phyloP scores from a whole-genome alignment of 2,888 invertebrate species.

The Nasonovia ribisnigri region DNA sequence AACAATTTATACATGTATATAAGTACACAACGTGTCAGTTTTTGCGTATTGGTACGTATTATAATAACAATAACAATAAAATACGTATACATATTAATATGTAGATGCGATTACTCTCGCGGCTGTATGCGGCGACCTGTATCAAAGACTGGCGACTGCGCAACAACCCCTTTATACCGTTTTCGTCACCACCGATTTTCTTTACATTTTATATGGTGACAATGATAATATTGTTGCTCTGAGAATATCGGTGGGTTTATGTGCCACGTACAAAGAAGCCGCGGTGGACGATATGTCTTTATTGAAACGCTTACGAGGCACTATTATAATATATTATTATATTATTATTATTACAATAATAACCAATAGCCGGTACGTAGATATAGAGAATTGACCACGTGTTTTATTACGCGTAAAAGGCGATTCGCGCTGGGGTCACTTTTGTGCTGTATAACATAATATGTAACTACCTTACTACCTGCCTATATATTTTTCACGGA shows the following conservation, averaged over 20 bases:
- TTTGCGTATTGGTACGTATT: not conserved
- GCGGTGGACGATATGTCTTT: not conserved
- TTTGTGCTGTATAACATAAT: not conserved
- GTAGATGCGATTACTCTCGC: not conserved
- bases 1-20: not conserved
- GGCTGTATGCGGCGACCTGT: not conserved
- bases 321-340: not conserved
- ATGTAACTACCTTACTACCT: not conserved
- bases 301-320: slow-evolving; percentile 37
- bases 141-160: not conserved
- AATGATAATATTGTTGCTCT: slow-evolving; percentile 1
- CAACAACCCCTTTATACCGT: not conserved
- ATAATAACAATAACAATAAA: not conserved
- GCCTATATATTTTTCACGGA: not conserved
- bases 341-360: slow-evolving; percentile 18
- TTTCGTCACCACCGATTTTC: slow-evolving; percentile 10
- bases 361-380: not conserved
- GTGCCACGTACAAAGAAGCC: slow-evolving; percentile 19
- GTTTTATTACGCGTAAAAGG: slow-evolving; percentile 47
- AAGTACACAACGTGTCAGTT: not conserved
- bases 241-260: not conserved
- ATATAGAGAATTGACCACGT: slow-evolving; percentile 25
- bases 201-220: not conserved
- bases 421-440: slow-evolving; percentile 6
- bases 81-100: not conserved